Evolutionary conservation across 2,797 vertebrate species (phyloP).

Genomic region (Fistularia commersonii): DNA sequence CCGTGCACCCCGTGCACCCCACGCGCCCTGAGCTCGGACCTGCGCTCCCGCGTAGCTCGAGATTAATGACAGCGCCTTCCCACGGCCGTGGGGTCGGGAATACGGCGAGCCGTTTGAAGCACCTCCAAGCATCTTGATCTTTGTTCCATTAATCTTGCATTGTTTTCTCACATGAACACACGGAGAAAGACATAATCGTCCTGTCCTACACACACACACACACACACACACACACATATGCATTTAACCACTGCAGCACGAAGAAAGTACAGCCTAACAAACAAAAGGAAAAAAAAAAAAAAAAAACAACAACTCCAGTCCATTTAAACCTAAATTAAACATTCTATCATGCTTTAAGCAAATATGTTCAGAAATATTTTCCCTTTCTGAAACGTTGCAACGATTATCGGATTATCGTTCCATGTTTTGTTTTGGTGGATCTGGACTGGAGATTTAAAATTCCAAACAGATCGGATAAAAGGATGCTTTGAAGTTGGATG

Average conservation of each 20-base stretch:
- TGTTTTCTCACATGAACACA: too few species aligned
- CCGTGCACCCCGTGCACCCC: too few species aligned
- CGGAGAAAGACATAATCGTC: too few species aligned
- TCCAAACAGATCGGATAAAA: constrained; percentile 70
- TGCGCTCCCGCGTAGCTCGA: too few species aligned
- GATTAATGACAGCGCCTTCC: too few species aligned
- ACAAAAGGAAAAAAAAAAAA: constrained; percentile 36
- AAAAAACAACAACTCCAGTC: constrained; percentile 31
- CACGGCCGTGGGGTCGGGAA: too few species aligned
- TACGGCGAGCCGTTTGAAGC: too few species aligned
- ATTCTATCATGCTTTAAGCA: constrained; percentile 68
- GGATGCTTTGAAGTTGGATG: constrained; percentile 61
- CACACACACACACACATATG: constrained; percentile 7
- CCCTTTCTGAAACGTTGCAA: constrained; percentile 59
- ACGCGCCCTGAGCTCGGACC: too few species aligned
- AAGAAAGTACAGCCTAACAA: constrained; percentile 38
- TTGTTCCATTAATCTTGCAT: too few species aligned
- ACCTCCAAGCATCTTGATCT: too few species aligned
- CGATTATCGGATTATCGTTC: constrained; percentile 70
- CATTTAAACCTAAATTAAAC: constrained; percentile 60
- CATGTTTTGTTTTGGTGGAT: constrained; percentile 71
- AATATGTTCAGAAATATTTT: constrained; percentile 60
- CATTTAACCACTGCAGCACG: constrained; percentile 30
- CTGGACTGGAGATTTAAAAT: constrained; percentile 58
- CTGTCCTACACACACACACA: too few species aligned